phyloP scores from a whole-genome alignment of 1,140 invertebrate species.

The Andrena cerasifolii region DNA sequence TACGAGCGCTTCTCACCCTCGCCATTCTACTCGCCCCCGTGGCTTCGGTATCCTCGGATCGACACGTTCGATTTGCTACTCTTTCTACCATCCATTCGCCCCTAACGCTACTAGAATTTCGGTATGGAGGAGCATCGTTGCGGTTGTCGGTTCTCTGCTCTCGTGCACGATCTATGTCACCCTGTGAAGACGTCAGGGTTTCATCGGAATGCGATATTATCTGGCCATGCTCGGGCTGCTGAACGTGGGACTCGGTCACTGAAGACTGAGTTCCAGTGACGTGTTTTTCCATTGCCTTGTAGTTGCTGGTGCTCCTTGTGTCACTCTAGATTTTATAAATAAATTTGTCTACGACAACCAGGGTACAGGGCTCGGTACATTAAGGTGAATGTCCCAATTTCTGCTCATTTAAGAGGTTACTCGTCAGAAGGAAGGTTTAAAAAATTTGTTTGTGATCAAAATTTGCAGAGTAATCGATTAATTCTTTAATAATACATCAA shows the following conservation, averaged over 20 bases:
- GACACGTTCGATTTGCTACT: conserved; percentile 33
- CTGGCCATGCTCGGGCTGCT: too few relatives aligned
- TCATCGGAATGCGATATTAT: neutral
- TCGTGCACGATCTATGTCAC: neutral
- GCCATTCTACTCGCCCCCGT: neutral
- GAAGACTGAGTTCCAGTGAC: neutral
- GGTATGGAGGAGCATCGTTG: neutral
- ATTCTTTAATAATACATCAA: too few relatives aligned
- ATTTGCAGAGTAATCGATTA: too few relatives aligned
- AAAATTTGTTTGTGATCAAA: too few relatives aligned
- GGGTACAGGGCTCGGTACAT: too few relatives aligned
- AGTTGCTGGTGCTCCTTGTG: too few relatives aligned
- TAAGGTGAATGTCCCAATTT: too few relatives aligned
- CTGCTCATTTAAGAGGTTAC: too few relatives aligned
- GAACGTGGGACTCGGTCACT: neutral
- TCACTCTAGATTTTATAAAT: too few relatives aligned
- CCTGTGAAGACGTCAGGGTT: neutral
- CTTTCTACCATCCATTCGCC: neutral
- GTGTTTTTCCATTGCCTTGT: too few relatives aligned
- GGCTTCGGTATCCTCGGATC: conserved; percentile 38
- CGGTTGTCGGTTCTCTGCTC: neutral
- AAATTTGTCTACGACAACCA: too few relatives aligned
- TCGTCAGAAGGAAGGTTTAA: too few relatives aligned
- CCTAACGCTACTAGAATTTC: neutral
- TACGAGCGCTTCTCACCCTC: conserved; percentile 33